Base-by-base conservation (phyloP, 2,113 vertebrate species). In the Siniperca chuatsi region DNA sequence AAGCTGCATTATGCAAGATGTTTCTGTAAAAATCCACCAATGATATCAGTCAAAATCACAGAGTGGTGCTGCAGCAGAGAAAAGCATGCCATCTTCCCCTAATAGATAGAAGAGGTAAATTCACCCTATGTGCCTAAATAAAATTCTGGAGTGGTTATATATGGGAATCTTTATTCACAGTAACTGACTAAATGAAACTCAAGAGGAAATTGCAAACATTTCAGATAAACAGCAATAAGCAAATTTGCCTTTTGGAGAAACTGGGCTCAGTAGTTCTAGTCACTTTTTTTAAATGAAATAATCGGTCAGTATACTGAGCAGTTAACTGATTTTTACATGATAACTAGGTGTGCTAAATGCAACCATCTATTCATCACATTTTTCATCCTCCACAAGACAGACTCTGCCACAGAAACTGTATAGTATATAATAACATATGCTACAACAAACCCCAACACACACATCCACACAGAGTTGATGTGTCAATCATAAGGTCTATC, bases 401-500 rank as follows among this genome's bases (percentile, higher is more conserved):
- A 57, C 29, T 4, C n/a, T 23, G 64, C 13, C 65, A 72, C 1
- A 50, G 52, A 35, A 71, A 60, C 4, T 29, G 58, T 57, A 46
- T n/a, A 46, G 66, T 48, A 67, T 62, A 79, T 84, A 62, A 78
- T 4, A 86, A 5, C 83, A 90, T 81, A 86, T 85, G 78, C 84
- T 87, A 50, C 68, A 74, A 79, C 76, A 85, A 66, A 81, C 65
- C 77, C 72, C 25, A 25, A 87, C 78, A 78, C 66, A 80, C 74
- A 85, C 82, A 78, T 57, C 44, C 68, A 65, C 87, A 64, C 29
- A 57, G 64, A 91, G 87, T 61, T 75, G 87, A 86, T 54, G 75
- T 94, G 94, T 94, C 95, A 95, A 86, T 95, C 94, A 95, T 83
- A 81, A 42, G 82, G 85, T 95, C 87, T 92, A 94, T 94, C 91